phyloP scores from a whole-genome alignment of 2,113 vertebrate species.

The Bothrops jararaca region DNA sequence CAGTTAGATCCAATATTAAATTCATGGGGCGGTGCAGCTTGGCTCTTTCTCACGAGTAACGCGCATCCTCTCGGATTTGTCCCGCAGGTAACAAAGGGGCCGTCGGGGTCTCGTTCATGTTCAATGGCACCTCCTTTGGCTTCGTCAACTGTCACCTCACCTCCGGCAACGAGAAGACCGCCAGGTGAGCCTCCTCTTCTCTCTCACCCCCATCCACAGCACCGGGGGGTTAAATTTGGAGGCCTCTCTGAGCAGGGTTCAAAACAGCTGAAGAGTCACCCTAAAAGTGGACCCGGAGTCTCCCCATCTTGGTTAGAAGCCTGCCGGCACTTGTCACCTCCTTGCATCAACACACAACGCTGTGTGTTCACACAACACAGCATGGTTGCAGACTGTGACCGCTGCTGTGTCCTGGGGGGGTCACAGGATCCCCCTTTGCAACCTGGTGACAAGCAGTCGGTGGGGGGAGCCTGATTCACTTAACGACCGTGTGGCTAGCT shows the following conservation, averaged over 20 bases:
- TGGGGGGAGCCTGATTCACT: too few relatives aligned
- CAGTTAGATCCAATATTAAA: too few relatives aligned
- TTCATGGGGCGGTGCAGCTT: background rate
- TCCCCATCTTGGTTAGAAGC: background rate
- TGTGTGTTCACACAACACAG: background rate
- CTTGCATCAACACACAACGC: background rate
- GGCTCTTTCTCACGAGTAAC: fast-evolving
- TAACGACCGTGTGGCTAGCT: too few relatives aligned
- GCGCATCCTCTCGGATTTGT: background rate
- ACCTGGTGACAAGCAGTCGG: too few relatives aligned
- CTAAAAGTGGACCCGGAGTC: background rate
- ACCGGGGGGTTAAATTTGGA: background rate
- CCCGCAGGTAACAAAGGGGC: conserved; percentile 91
- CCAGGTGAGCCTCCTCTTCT: conserved; percentile 70
- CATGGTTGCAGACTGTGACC: background rate
- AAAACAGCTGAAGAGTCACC: too few relatives aligned
- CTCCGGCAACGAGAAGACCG: conserved; percentile 94
- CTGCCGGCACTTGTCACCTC: background rate
- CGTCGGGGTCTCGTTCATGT: conserved; percentile 95
- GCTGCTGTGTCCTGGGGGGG: too few relatives aligned
- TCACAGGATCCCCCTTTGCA: fast-evolving
- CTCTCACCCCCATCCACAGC: fast-evolving
- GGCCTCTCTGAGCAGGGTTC: background rate
- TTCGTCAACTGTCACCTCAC: conserved; percentile 97
- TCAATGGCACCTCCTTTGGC: conserved; percentile 95